Evolutionary conservation across 2,888 invertebrate species (phyloP), one percentile per base, ranked within the genome.

Genomic region (Spodoptera littoralis): DNA sequence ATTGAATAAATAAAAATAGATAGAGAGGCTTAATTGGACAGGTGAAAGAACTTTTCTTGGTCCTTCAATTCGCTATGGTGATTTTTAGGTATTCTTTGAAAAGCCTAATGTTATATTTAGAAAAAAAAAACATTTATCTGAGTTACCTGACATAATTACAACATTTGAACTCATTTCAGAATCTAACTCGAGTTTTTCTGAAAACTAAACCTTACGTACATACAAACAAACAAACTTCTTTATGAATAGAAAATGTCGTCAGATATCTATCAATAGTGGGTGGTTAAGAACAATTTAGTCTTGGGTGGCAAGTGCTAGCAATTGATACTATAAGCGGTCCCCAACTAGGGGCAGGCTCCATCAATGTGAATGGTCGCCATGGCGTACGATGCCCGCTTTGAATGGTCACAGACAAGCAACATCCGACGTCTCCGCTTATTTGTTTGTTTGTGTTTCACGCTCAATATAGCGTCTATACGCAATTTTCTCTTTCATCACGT

Each of bases 271-370:
- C 58, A 53, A 50, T 46, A 48, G 60, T 27, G 30, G 30, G 54
- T 60, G 43, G 61, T 60, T 58, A 11, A 50, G 50, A 67, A 55
- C 52, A 65, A 60, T 55, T 57, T 65, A 68, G 52, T 59, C 43
- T 65, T 60, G 61, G 50, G 55, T 85, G 66, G 82, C 80, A 85
- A 89, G 85, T 85, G 79, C 76, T 71, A 63, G 69, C 72, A 80
- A 85, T 88, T 87, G 87, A 86, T 86, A 86, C 83, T 83, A 84
- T 82, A 78, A 80, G 81, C 73, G 72, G 81, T 77, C 73, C 81
- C 65, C 60, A 73, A 60, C 59, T 58, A 56, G 68, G 73, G 65
- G 65, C 82, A 47, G 64, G 60, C 65, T 77, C 81, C 79, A 82
- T 85, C 81, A 74, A 76, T 70, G 78, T 82, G 83, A 86, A 86